Conservation (phyloP, 2,113 vertebrate genomes). For the Himantopus leucocephalus region DNA sequence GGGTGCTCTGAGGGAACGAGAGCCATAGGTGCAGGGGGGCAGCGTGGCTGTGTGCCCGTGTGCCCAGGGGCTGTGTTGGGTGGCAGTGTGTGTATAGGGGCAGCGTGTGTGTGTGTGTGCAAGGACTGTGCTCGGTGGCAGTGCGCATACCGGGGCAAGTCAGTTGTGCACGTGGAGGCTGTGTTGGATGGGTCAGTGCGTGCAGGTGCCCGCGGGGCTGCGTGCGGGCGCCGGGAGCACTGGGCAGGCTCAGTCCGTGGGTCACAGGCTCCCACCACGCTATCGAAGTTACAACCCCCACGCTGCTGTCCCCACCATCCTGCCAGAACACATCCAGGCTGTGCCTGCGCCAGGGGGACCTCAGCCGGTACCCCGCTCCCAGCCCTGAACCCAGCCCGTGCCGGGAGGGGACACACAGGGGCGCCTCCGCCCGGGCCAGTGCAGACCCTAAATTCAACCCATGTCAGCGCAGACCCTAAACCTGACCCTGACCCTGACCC, state of each 20-base stretch:
- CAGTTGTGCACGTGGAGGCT: rapidly evolving
- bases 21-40: not conserved
- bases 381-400: no score
- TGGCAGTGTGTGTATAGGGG: not conserved
- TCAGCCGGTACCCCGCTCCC: rapidly evolving
- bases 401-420: not conserved
- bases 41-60: not conserved
- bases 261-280: not conserved
- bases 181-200: rapidly evolving
- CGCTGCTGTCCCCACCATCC: not conserved
- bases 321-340: not conserved
- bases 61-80: rapidly evolving
- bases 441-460: not conserved
- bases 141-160: not conserved
- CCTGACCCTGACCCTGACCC: not conserved
- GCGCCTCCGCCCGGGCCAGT: not conserved
- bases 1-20: not conserved
- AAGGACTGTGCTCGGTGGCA: not conserved
- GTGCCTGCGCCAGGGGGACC: not conserved
- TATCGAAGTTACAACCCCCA: no score
- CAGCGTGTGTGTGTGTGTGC: not conserved
- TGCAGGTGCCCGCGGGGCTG: not conserved
- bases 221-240: rapidly evolving
- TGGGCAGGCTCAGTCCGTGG: not conserved
- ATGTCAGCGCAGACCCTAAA: not conserved